A percentile compares a stretch with the other conserved stretches of the same genome.
Evolutionary conservation across 2,113 vertebrate genomes (phyloP).

Genomic region (Phylloscopus whistleri): DNA sequence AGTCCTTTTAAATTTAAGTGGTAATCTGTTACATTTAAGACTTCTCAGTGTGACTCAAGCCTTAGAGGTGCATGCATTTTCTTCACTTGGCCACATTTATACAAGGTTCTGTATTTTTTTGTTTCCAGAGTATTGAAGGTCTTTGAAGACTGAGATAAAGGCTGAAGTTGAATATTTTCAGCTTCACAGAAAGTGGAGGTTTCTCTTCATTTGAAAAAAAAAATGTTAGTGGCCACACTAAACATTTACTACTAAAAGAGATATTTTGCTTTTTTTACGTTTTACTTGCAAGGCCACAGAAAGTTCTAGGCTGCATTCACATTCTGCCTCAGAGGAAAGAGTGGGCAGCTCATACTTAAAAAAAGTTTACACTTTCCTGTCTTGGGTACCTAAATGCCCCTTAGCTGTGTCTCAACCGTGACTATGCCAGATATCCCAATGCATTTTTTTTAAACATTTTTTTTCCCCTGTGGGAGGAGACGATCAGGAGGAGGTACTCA

Average conservation of each 20-base stretch:
- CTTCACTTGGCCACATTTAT: neutral
- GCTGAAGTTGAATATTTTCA: neutral
- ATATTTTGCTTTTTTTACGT: neutral
- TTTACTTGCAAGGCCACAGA: neutral
- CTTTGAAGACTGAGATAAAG: neutral
- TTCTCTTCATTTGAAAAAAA: neutral
- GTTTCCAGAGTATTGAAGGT: neutral
- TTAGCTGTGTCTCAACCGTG: neutral
- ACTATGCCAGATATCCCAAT: neutral
- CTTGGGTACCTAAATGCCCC: neutral
- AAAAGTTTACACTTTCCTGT: neutral
- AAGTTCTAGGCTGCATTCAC: neutral
- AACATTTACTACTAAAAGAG: neutral
- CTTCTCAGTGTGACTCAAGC: neutral
- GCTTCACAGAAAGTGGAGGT: neutral
- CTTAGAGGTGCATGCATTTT: neutral
- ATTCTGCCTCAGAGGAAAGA: neutral
- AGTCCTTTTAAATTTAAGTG: neutral
- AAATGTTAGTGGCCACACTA: neutral
- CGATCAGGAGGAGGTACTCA: neutral
- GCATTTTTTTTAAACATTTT: neutral
- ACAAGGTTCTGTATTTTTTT: neutral
- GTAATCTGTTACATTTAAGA: neutral
- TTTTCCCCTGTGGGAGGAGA: accelerated
- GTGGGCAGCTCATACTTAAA: neutral